phyloP scores from a whole-genome alignment of 2,888 invertebrate genomes.

The Agonopterix alstromeriana region DNA sequence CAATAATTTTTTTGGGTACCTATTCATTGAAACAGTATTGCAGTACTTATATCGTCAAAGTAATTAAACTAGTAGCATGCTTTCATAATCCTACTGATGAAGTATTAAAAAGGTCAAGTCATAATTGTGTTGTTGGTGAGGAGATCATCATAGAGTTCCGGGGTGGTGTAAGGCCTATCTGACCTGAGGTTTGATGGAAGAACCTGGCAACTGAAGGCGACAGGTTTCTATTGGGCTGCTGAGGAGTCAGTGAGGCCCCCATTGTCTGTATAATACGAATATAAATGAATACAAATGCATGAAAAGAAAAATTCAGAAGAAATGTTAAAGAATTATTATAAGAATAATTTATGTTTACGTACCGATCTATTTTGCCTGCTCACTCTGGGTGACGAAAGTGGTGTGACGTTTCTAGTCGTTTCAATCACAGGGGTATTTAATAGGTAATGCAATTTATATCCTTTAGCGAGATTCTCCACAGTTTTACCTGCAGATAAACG shows the following conservation, averaged over 20 bases:
- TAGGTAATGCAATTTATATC: constrained; percentile 51
- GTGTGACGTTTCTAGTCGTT: constrained; percentile 16
- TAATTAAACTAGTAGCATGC: too few relatives aligned
- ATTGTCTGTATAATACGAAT: not conserved
- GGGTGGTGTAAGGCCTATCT: constrained; percentile 46
- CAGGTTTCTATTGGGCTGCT: constrained; percentile 35
- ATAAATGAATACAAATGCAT: not conserved
- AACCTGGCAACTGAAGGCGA: constrained; percentile 67
- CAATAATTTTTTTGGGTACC: too few relatives aligned
- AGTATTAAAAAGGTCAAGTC: too few relatives aligned
- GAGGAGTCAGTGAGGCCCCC: constrained; percentile 11
- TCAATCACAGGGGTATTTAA: constrained; percentile 23
- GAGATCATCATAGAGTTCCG: constrained; percentile 7
- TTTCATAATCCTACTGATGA: too few relatives aligned
- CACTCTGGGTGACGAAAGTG: constrained; percentile 32
- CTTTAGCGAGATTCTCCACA: constrained; percentile 54
- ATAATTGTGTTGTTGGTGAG: too few relatives aligned
- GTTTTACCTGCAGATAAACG: constrained; percentile 48
- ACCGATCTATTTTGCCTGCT: constrained; percentile 31
- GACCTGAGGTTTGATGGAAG: constrained; percentile 54
- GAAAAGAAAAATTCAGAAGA: too few relatives aligned
- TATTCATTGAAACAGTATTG: too few relatives aligned
- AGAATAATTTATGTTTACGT: constrained; percentile 6
- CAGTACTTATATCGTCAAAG: too few relatives aligned
- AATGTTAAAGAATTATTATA: too few relatives aligned